Evolutionary conservation across 2,888 invertebrate genomes (phyloP), one percentile per base, ranked within the genome.

Genomic region (Patella pellucida): DNA sequence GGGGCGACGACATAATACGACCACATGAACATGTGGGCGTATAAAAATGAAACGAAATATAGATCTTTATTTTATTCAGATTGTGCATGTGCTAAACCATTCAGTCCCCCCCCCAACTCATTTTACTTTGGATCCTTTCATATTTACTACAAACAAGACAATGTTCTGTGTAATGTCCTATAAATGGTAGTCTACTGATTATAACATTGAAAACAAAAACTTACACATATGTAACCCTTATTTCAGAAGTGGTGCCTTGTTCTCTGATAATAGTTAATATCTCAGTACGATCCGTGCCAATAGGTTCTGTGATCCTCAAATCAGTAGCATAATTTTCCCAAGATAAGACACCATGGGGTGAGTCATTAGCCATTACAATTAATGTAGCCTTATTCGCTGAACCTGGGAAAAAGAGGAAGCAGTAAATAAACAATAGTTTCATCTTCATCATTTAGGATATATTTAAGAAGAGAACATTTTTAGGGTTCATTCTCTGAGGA

Each of bases 301-400:
- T 84, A 1, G 89, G 89, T 79, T 90, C 89, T 7, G 74, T 52
- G 1, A 82, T 82, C 0, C 80, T 78, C 50, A 84, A 75, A 0
- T 74, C 71, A 2, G 83, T 77, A 9, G 41, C 41, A 41, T 41
- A 41, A 50, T 70, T 74, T 74, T 88, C 86, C 90, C 90, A 90
- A 15, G 84, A 79, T 23, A 90, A 85, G 23, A 89, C 89, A 12
- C 90, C 90, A 80, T 88, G 85, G 1, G 89, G 89, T 0, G 89
- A 89, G 78, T 90, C 90, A 80, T 88, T 90, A 51, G 90, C 89
- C 72, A 86, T 79, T 9, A 90, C 89, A 4, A 84, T 86, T 72
- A 90, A 68, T 69, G 76, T 85, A 9, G 86, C 83, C 16, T 77
- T 79, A 56, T 79, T 82, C 67, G 81, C 80, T 15, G 67, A 31